phyloP scores from a whole-genome alignment of 35 echinoderm and acorn worm genomes.

The Anneissia japonica region DNA sequence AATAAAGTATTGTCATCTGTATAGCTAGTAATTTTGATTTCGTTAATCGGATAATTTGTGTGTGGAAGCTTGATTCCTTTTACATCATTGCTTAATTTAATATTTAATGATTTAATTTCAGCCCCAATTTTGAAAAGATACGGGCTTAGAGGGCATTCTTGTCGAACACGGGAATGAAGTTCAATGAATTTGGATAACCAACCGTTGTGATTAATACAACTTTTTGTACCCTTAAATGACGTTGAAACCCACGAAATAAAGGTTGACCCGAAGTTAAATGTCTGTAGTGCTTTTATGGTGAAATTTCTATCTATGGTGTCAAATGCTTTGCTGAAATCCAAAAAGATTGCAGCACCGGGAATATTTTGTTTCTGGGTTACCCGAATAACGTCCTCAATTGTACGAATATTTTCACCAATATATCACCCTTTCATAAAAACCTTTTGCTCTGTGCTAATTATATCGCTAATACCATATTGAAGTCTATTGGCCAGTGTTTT shows the following conservation, averaged over 20 bases:
- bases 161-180: neutral
- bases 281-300: neutral
- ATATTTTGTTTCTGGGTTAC: too few species aligned
- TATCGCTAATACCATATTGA: neutral
- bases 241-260: neutral
- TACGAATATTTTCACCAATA: too few species aligned
- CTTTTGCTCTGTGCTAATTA: neutral
- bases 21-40: neutral
- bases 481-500: neutral
- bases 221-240: neutral
- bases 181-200: neutral
- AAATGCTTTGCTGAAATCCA: neutral
- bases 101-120: neutral
- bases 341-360: too few species aligned
- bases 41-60: neutral
- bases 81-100: neutral
- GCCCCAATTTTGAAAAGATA: neutral
- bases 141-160: neutral
- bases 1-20: neutral
- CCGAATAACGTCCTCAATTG: too few species aligned
- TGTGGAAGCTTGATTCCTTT: neutral
- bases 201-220: neutral
- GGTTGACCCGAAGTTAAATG: neutral
- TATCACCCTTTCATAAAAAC: too few species aligned
- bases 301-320: neutral